A percentile compares a stretch with the other conserved stretches of the same genome.
These are phyloP conservation scores for Cheilosia vernalis DNA, from an alignment of 2,888 invertebrate species.

Conservation along the genomic window DNA sequence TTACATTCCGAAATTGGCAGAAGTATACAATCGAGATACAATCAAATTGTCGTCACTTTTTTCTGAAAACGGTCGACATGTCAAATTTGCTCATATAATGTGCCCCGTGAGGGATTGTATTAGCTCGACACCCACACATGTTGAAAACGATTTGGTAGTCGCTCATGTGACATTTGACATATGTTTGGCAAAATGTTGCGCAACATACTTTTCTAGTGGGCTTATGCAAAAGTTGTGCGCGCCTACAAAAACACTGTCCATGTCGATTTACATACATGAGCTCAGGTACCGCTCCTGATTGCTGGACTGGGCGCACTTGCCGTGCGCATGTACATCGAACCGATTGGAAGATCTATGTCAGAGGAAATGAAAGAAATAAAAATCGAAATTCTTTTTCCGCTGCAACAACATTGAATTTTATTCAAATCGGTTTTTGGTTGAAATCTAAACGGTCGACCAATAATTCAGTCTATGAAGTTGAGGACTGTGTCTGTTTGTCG, in stretches of 20 bases:
- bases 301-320: conserved; percentile 24
- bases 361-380: conserved; percentile 29
- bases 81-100: conserved; percentile 48
- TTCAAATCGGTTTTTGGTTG: conserved; percentile 71
- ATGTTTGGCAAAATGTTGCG: conserved; percentile 65
- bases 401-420: conserved; percentile 67
- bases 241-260: conserved; percentile 51
- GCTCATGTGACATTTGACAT: conserved; percentile 71
- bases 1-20: conserved; percentile 67
- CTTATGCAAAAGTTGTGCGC: conserved; percentile 50
- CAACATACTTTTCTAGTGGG: conserved; percentile 60
- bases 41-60: conserved; percentile 69
- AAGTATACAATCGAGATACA: conserved; percentile 52
- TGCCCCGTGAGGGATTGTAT: neutral
- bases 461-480: conserved; percentile 55
- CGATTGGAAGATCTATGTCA: conserved; percentile 68
- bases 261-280: conserved; percentile 72
- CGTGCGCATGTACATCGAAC: conserved; percentile 6
- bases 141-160: conserved; percentile 51
- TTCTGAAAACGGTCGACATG: conserved; percentile 63
- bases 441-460: conserved; percentile 59
- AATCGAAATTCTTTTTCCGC: conserved; percentile 46
- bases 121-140: conserved; percentile 61
- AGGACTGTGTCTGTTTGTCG: conserved; percentile 38
- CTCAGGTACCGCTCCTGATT: conserved; percentile 61